phyloP scores from a whole-genome alignment of 2,888 invertebrate genomes.

The Stegophylla sp. region DNA sequence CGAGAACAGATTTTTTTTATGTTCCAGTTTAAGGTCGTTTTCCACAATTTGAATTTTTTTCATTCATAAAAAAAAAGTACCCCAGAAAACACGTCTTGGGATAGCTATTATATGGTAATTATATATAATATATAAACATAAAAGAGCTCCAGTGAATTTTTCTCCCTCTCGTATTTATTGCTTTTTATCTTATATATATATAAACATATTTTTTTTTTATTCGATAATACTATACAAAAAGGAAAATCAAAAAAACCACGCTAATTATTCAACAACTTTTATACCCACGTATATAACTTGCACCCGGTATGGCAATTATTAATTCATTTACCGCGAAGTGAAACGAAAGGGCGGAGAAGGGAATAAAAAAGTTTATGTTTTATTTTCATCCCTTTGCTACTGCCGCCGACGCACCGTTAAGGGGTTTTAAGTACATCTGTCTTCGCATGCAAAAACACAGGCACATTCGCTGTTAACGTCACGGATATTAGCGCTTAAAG shows the following conservation, averaged over 20 bases:
- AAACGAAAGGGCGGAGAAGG: not conserved
- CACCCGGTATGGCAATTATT: conserved; percentile 56
- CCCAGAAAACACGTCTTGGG: conserved; percentile 30
- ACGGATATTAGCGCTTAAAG: conserved; percentile 30
- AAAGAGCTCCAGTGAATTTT: not conserved
- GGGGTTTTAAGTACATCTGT: conserved; percentile 50
- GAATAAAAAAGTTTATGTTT: conserved; percentile 46
- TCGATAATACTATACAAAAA: conserved; percentile 14
- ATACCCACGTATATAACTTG: conserved; percentile 27
- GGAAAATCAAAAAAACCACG: conserved; percentile 34
- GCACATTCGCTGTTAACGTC: conserved; percentile 7
- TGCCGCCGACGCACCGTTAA: not conserved
- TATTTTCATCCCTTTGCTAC: conserved; percentile 33
- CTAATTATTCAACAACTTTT: conserved; percentile 52
- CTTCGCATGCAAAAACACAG: conserved; percentile 31
- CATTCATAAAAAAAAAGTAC: conserved; percentile 20
- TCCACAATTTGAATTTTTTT: conserved; percentile 23
- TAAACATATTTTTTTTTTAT: not conserved
- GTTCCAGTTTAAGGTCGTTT: conserved; percentile 5
- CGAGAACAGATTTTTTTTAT: not conserved
- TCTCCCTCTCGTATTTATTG: conserved; percentile 35
- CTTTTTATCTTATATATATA: conserved; percentile 33
- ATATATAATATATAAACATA: conserved; percentile 5
- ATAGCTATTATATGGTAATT: conserved; percentile 29
- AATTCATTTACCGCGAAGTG: conserved; percentile 41